Conservation (phyloP, 1,140 invertebrate genomes). For the Brachionus angularis region DNA sequence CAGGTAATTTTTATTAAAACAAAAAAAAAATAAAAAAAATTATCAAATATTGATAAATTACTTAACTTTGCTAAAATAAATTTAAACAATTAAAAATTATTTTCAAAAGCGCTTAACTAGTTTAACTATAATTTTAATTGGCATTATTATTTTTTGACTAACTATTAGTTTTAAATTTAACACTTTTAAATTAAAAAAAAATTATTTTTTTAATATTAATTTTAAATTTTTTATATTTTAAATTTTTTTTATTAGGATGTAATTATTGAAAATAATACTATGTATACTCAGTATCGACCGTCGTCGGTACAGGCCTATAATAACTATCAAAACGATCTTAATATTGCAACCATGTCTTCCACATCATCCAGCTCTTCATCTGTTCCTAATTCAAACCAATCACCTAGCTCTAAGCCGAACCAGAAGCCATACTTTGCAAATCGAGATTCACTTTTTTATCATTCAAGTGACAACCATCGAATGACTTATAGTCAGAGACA, state of each 20-base stretch:
- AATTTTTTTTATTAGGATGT: slow-evolving; percentile 22
- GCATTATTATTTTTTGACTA: background rate
- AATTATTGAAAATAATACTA: slow-evolving; percentile 23
- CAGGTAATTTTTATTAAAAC: too few relatives aligned
- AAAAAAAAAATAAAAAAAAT: too few relatives aligned
- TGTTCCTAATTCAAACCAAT: background rate
- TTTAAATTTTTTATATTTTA: background rate
- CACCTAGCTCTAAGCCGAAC: background rate
- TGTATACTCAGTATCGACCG: slow-evolving; percentile 34
- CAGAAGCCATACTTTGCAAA: slow-evolving; percentile 25
- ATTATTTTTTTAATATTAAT: background rate
- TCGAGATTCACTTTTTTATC: slow-evolving; percentile 37
- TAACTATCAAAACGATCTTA: background rate
- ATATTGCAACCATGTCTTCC: background rate
- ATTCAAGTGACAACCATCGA: slow-evolving; percentile 41
- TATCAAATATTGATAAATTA: too few relatives aligned
- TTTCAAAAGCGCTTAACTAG: background rate
- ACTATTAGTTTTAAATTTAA: background rate
- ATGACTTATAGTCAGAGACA: slow-evolving; percentile 26
- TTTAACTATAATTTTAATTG: background rate
- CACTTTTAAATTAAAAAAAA: slow-evolving; percentile 21
- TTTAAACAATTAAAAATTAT: too few relatives aligned
- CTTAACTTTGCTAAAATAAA: too few relatives aligned
- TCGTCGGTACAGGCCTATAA: background rate
- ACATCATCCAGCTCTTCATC: background rate